Base-by-base conservation (phyloP, 2,113 vertebrate species). In the Poeciliopsis turrubarensis region DNA sequence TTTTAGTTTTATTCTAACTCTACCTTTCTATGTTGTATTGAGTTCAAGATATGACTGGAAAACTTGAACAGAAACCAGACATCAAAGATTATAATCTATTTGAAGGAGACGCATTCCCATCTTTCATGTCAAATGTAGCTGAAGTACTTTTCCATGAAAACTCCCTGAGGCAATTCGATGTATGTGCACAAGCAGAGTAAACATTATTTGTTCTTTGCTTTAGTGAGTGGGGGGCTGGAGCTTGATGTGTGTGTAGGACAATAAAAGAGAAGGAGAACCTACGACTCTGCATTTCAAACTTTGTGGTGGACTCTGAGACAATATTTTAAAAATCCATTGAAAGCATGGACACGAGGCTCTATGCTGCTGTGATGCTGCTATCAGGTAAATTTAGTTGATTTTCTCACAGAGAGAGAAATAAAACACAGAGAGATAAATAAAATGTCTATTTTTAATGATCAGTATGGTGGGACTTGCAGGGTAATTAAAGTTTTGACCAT, bases 211-310 rank as follows among this genome's bases (percentile, higher is more conserved):
- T 51, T 70, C 70, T 60, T 84, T 72, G 80, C 22, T 57, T 37
- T 65, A 0, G 31, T 69, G 73, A 66, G 66, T 31, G 30, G 62
- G 74, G 74, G 70, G 65, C 44, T 75, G 75, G 68, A 70, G 30
- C 5, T 11, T 8, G 15, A 39, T 27, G 62, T 37, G 47, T 67
- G 26, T 54, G 70, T 39, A 37, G 29, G 60, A 63, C 1, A 7
- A 88, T 92, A 89, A 81, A 93, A 92, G 83, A 75, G 69, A 65
- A 54, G 65, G 34, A 27, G 9, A 57, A 54, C 15, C 32, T 26
- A 1, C 27, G 17, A 47, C 39, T 71, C 9, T 81, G 65, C 47
- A 19, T 68, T 39, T 70, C 26, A 32, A 25, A 34, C 51, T 0
- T 5, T 37, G 5, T 47, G 1, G 9, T 34, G 11, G 57, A 73